phyloP scores from a whole-genome alignment of 2,113 vertebrate genomes.

The Epinephelus cyanopodus region DNA sequence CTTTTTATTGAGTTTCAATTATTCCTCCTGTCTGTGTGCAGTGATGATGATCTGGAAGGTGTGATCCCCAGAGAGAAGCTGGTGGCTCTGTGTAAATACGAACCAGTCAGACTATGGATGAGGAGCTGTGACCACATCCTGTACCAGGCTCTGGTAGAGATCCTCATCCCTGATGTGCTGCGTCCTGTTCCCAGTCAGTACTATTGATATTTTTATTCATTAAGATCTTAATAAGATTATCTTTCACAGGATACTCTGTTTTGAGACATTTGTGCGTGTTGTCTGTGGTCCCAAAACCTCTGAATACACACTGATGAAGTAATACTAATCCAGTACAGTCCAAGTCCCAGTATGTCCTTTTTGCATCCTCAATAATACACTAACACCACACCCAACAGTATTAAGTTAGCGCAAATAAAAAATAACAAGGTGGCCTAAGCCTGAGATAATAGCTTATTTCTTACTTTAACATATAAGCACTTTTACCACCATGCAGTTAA shows the following conservation, averaged over 20 bases:
- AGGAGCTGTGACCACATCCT: constrained; percentile 96
- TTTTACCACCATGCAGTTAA: background rate
- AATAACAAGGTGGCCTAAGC: background rate
- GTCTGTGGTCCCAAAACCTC: background rate
- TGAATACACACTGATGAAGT: constrained; percentile 3
- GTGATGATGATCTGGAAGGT: constrained; percentile 88
- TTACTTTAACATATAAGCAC: background rate
- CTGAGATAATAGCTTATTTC: constrained; percentile 21
- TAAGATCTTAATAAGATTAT: background rate
- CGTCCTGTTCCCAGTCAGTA: constrained; percentile 96
- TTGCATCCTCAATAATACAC: background rate
- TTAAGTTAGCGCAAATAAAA: constrained; percentile 27
- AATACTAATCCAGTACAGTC: background rate
- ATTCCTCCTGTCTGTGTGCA: constrained; percentile 58
- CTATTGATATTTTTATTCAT: background rate
- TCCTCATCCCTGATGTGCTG: constrained; percentile 96
- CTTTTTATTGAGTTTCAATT: background rate
- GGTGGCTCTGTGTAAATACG: constrained; percentile 91
- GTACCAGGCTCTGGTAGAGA: constrained; percentile 97
- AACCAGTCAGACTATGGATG: constrained; percentile 95
- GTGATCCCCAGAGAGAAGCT: constrained; percentile 92
- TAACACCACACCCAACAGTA: background rate
- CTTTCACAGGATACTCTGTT: background rate
- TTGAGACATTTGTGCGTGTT: background rate
- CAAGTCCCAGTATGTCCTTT: background rate